These are phyloP conservation scores for Dendronephthya gigantea DNA, from an alignment of 64 coral and sea anemone species.

Conservation along the genomic window DNA sequence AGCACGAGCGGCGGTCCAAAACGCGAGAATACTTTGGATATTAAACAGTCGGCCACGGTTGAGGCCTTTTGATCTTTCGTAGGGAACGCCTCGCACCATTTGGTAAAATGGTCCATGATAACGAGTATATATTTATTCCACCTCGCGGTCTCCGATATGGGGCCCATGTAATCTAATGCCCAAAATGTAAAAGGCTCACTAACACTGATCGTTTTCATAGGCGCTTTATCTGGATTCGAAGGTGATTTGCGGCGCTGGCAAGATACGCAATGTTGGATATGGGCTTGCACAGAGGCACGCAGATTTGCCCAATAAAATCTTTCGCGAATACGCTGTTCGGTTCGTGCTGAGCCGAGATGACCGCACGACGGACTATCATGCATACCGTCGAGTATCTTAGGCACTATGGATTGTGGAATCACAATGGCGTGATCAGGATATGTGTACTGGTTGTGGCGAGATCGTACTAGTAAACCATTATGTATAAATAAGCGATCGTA, in stretches of 20 bases:
- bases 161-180: not conserved
- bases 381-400: not conserved
- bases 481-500: too few relatives aligned
- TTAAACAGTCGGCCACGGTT: constrained; percentile 25
- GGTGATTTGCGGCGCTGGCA: too few relatives aligned
- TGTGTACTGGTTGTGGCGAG: too few relatives aligned
- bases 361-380: not conserved
- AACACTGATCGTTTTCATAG: not conserved
- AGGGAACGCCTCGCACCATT: constrained; percentile 21
- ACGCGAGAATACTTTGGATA: constrained; percentile 20
- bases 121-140: not conserved
- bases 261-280: too few relatives aligned
- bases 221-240: too few relatives aligned
- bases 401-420: not conserved
- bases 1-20: constrained; percentile 19
- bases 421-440: too few relatives aligned
- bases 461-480: too few relatives aligned
- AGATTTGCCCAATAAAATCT: not conserved
- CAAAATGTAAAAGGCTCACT: not conserved
- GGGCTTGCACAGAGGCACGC: not conserved
- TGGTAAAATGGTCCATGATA: not conserved
- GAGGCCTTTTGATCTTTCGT: constrained; percentile 27
- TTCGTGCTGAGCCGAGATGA: not conserved
- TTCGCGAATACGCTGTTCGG: not conserved
- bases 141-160: not conserved